phyloP scores from a whole-genome alignment of 2,797 vertebrate genomes.

The Rhincodon typus region DNA sequence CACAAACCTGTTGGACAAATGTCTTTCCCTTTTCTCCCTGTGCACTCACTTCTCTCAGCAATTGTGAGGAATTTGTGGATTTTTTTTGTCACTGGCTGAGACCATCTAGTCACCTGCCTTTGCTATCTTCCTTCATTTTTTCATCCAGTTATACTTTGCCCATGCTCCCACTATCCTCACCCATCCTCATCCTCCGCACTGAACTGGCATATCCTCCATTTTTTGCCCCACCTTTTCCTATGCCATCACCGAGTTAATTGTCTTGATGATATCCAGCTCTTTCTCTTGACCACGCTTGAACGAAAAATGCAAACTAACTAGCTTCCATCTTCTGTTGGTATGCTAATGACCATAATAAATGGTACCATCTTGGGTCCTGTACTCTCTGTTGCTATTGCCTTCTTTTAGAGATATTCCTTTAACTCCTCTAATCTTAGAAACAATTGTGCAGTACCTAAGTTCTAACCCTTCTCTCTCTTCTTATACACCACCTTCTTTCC shows the following conservation, averaged over 20 bases:
- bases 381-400: not conserved
- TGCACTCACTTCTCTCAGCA: not conserved
- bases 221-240: not conserved
- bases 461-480: not conserved
- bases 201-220: not conserved
- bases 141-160: not conserved
- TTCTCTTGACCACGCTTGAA: not conserved
- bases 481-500: not conserved
- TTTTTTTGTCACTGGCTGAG: not conserved
- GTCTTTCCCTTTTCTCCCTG: not conserved
- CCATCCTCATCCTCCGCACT: not conserved
- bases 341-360: not conserved
- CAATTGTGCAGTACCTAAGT: not conserved
- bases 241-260: not conserved
- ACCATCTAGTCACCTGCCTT: not conserved
- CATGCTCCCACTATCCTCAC: not conserved
- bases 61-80: not conserved
- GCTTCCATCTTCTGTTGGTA: not conserved
- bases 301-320: not conserved
- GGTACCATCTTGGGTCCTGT: too few species aligned
- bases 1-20: not conserved
- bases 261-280: not conserved
- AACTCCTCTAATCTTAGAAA: not conserved
- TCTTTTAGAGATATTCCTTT: not conserved
- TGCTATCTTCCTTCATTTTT: not conserved